Percentiles rank a stretch among this genome's conserved stretches.
These are phyloP conservation scores for Holcopasites calliopsidis DNA, from an alignment of 1,140 invertebrate genomes.

Conservation along the genomic window DNA sequence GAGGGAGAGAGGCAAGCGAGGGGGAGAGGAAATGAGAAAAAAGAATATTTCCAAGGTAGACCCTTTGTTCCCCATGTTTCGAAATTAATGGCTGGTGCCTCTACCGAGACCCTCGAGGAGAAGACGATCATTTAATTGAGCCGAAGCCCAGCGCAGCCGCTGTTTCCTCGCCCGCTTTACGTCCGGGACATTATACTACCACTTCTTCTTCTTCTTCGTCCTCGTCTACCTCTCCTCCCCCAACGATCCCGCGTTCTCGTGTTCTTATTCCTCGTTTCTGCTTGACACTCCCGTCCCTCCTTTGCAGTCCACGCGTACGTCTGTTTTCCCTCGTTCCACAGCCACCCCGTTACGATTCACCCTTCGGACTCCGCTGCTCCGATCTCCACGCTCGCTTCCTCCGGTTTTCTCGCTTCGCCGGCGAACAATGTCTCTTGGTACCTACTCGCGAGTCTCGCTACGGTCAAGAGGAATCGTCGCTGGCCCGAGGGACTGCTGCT, in stretches of 20 bases:
- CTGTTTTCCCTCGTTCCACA: constrained; percentile 22
- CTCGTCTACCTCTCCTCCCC: neutral
- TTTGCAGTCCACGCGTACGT: neutral
- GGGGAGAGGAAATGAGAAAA: constrained; percentile 44
- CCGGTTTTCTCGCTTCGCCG: constrained; percentile 31
- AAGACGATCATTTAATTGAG: constrained; percentile 73
- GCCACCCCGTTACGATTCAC: constrained; percentile 2
- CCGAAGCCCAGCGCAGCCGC: constrained; percentile 57
- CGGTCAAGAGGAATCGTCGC: constrained; percentile 37
- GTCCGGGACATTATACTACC: constrained; percentile 44
- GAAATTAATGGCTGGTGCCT: constrained; percentile 73
- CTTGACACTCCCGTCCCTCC: neutral
- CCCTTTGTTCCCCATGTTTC: constrained; percentile 75
- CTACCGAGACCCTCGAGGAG: constrained; percentile 54
- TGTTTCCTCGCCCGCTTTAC: constrained; percentile 52
- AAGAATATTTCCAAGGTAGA: constrained; percentile 65
- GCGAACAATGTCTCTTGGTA: constrained; percentile 43
- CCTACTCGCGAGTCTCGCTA: neutral
- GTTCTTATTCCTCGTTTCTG: neutral
- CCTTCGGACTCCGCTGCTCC: neutral
- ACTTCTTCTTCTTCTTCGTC: constrained; percentile 27
- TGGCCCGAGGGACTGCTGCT: neutral
- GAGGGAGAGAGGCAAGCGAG: constrained; percentile 5
- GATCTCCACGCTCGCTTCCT: constrained; percentile 15
- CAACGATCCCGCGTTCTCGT: neutral